These are phyloP conservation scores for Lamellibrachia luymesi DNA, from an alignment of 1,140 invertebrate species.

Conservation along the genomic window DNA sequence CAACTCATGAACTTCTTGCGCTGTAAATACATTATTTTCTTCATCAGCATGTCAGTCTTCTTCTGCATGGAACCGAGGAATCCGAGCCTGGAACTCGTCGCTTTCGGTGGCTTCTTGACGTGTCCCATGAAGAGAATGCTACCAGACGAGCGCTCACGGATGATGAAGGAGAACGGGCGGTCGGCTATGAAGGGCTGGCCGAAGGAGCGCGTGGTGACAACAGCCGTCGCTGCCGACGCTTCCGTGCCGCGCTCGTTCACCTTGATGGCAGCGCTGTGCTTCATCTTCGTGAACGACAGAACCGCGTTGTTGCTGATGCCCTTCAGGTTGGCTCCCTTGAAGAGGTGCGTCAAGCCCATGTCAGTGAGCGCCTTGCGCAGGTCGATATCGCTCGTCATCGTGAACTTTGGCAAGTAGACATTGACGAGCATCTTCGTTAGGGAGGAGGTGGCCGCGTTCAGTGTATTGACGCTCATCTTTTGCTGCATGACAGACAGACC, in stretches of 20 bases:
- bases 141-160: neutral
- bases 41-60: neutral
- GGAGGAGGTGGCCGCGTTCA: conserved; percentile 14
- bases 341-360: conserved; percentile 15
- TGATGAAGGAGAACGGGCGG: conserved; percentile 17
- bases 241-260: conserved; percentile 22
- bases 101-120: neutral
- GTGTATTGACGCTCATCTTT: conserved; percentile 27
- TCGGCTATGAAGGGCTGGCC: conserved; percentile 15
- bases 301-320: neutral
- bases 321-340: conserved; percentile 4
- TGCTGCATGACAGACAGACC: conserved; percentile 41
- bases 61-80: neutral
- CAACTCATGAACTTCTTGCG: neutral
- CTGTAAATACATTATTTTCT: neutral
- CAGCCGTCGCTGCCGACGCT: conserved; percentile 22
- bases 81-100: neutral
- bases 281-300: conserved; percentile 14
- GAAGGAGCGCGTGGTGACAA: neutral
- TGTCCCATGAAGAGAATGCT: conserved; percentile 16
- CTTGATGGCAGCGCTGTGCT: conserved; percentile 23
- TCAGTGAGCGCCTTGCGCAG: neutral
- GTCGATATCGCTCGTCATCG: conserved; percentile 47
- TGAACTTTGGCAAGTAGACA: conserved; percentile 65
- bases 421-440: conserved; percentile 16